Evolutionary conservation across 2,888 invertebrate genomes (phyloP).

Genomic region (Choreutis nemorana): DNA sequence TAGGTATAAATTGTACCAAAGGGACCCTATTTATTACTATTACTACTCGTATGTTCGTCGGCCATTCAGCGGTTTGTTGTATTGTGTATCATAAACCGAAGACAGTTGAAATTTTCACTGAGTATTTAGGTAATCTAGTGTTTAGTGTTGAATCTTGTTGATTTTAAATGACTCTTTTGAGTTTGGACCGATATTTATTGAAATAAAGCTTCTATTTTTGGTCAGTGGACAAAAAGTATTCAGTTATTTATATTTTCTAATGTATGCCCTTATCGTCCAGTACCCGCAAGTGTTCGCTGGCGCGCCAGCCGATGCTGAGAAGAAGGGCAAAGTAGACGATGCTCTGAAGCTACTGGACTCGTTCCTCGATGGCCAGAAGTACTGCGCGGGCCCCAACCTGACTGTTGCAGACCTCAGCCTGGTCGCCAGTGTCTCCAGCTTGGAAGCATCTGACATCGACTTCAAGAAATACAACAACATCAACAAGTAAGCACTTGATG

Average conservation of each 20-base stretch:
- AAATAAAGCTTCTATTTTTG: too few species aligned
- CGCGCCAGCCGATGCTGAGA: constrained; percentile 70
- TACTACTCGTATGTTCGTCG: too few species aligned
- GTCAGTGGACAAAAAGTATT: too few species aligned
- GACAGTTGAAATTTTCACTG: too few species aligned
- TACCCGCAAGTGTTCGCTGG: constrained; percentile 70
- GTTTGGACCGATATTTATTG: too few species aligned
- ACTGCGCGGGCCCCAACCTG: constrained; percentile 74
- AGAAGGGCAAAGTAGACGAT: constrained; percentile 72
- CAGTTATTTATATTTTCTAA: not conserved
- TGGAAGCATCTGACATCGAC: constrained; percentile 73
- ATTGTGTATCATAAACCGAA: too few species aligned
- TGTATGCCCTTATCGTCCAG: constrained; percentile 24
- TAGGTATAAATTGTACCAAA: too few species aligned
- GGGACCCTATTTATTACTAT: too few species aligned
- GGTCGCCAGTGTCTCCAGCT: constrained; percentile 72
- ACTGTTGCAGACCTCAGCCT: constrained; percentile 82
- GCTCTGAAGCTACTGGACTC: constrained; percentile 74
- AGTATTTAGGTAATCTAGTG: too few species aligned
- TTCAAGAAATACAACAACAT: constrained; percentile 74
- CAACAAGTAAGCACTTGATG: constrained; percentile 37
- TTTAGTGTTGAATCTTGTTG: too few species aligned
- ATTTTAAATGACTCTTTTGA: too few species aligned
- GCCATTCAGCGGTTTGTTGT: too few species aligned
- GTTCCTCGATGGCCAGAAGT: constrained; percentile 76